These are phyloP conservation scores for Toxonevra muliebris DNA, from an alignment of 2,888 invertebrate species.

Conservation along the genomic window DNA sequence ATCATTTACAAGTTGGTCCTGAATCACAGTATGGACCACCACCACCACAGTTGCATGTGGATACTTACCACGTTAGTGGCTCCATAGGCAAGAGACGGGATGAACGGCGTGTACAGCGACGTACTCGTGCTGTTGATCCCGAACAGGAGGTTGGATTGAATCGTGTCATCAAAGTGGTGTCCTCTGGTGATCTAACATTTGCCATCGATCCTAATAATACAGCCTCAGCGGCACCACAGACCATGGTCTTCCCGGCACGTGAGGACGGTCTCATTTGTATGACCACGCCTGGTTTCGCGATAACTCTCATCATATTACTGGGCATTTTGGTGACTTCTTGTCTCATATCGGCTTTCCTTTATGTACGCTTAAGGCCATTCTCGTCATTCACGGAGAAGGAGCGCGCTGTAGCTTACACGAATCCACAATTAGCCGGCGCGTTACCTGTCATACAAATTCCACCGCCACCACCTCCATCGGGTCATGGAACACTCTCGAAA, in stretches of 20 bases:
- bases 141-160: conserved; percentile 89
- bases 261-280: conserved; percentile 84
- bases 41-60: conserved; percentile 71
- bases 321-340: conserved; percentile 86
- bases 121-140: conserved; percentile 70
- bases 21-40: conserved; percentile 78
- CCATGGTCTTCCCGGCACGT: conserved; percentile 77
- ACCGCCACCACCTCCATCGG: conserved; percentile 43
- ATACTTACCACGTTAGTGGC: conserved; percentile 71
- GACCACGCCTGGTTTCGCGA: conserved; percentile 93
- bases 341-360: conserved; percentile 85
- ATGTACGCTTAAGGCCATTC: conserved; percentile 81
- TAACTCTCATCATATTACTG: conserved; percentile 83
- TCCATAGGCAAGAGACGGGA: conserved; percentile 73
- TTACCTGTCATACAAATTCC: conserved; percentile 60
- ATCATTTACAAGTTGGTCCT: conserved; percentile 67
- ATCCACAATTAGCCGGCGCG: conserved; percentile 57
- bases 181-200: conserved; percentile 89
- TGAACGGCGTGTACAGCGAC: conserved; percentile 74
- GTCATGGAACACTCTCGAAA: conserved; percentile 59
- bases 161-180: conserved; percentile 88
- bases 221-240: conserved; percentile 70
- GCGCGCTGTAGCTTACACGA: conserved; percentile 62
- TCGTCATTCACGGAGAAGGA: conserved; percentile 65
- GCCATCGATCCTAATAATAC: conserved; percentile 74